phyloP scores from a whole-genome alignment of 2,888 invertebrate genomes.

The Argyresthia albistria region DNA sequence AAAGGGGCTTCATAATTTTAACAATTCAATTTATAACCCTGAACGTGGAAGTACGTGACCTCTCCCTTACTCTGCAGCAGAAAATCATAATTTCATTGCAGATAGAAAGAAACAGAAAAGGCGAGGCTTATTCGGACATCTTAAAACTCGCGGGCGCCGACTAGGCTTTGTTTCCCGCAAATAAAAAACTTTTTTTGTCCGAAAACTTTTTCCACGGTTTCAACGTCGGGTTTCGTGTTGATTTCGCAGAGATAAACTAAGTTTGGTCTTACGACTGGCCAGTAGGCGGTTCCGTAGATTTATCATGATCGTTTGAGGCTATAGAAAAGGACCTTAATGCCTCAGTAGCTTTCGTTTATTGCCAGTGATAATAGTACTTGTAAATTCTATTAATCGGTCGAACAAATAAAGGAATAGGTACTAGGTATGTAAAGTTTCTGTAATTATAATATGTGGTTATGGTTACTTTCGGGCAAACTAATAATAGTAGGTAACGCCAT shows the following conservation, averaged over 20 bases:
- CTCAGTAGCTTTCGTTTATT: not conserved
- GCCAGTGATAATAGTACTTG: conserved; percentile 3
- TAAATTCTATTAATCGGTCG: conserved; percentile 9
- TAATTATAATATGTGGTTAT: too few relatives aligned
- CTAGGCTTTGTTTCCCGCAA: conserved; percentile 14
- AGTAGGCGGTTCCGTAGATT: conserved; percentile 4
- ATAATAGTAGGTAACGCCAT: too few relatives aligned
- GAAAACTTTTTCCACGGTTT: conserved; percentile 12
- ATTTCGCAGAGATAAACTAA: conserved; percentile 16
- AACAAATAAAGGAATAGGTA: conserved; percentile 16
- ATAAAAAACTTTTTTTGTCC: conserved; percentile 19
- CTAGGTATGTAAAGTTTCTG: too few relatives aligned
- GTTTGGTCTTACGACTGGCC: conserved; percentile 8
- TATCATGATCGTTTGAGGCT: conserved; percentile 10
- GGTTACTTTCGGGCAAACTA: too few relatives aligned
- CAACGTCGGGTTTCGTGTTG: conserved; percentile 14
- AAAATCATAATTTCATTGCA: too few relatives aligned
- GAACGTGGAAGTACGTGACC: too few relatives aligned
- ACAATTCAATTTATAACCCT: too few relatives aligned
- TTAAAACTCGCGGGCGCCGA: too few relatives aligned
- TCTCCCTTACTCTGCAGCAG: too few relatives aligned
- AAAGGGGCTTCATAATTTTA: too few relatives aligned
- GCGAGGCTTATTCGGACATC: too few relatives aligned
- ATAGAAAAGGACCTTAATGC: conserved; percentile 5
- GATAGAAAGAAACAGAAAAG: too few relatives aligned